phyloP scores from a whole-genome alignment of 1,140 invertebrate species.

The Drosophila repleta region DNA sequence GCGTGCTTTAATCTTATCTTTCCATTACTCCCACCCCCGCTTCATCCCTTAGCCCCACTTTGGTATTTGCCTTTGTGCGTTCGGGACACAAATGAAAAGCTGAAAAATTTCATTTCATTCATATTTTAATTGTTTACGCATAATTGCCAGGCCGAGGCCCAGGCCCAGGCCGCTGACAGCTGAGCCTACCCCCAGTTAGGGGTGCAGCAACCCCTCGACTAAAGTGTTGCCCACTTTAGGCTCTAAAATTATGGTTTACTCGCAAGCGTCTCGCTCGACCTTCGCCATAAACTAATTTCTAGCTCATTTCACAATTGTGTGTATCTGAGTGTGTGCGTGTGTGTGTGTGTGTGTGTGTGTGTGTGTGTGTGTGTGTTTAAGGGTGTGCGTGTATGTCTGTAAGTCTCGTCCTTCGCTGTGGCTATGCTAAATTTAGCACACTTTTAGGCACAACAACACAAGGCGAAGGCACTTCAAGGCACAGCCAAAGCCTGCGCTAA shows the following conservation, averaged over 20 bases:
- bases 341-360: background rate
- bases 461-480: constrained; percentile 58
- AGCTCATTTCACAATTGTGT: constrained; percentile 65
- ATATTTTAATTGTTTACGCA: constrained; percentile 66
- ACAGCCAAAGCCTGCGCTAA: constrained; percentile 41
- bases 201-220: background rate
- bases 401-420: constrained; percentile 47
- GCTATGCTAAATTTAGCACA: constrained; percentile 66
- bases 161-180: background rate
- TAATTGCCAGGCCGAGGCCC: constrained; percentile 21
- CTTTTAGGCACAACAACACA: constrained; percentile 50
- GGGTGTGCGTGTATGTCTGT: background rate
- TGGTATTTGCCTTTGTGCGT: constrained; percentile 46
- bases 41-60: too few species aligned
- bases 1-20: background rate
- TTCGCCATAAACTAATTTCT: constrained; percentile 76
- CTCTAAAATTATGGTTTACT: constrained; percentile 12
- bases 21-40: constrained; percentile 5
- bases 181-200: background rate
- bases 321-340: background rate
- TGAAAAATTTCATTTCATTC: constrained; percentile 64
- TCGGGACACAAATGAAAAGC: constrained; percentile 51
- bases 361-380: background rate
- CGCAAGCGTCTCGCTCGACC: constrained; percentile 40
- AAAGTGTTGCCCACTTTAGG: constrained; percentile 33